Evolutionary conservation across 1,140 invertebrate genomes (phyloP).

Genomic region (Ceratosolen solmsi): DNA sequence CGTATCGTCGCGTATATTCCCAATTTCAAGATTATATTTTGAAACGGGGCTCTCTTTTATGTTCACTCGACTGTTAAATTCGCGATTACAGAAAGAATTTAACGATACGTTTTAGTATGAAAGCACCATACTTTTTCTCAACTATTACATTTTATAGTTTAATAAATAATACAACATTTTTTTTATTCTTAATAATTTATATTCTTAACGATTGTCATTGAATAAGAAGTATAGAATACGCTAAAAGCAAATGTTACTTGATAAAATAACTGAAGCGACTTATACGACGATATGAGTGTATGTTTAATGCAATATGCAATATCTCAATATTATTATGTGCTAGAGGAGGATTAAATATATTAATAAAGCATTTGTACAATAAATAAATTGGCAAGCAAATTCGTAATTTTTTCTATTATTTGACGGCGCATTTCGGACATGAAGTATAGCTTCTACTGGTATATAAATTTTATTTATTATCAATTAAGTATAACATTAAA

Average conservation of each 20-base stretch:
- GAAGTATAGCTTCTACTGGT: too few species aligned
- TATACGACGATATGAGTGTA: not conserved
- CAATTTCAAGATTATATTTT: not conserved
- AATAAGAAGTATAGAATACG: slow-evolving; percentile 7
- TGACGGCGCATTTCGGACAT: too few species aligned
- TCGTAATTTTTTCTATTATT: too few species aligned
- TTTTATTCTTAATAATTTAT: not conserved
- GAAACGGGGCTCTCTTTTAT: slow-evolving; percentile 2
- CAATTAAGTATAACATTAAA: not conserved
- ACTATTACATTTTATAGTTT: slow-evolving; percentile 12
- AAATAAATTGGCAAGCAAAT: too few species aligned
- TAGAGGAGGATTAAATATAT: not conserved
- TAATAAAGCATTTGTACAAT: not conserved
- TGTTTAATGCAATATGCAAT: not conserved
- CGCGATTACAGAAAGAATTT: not conserved
- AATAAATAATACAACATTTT: not conserved
- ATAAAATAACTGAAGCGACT: not conserved
- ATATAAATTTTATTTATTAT: too few species aligned
- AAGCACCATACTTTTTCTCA: not conserved
- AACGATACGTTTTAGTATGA: not conserved
- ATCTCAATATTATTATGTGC: not conserved
- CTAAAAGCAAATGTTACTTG: not conserved
- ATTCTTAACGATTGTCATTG: not conserved
- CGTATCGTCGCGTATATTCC: not conserved
- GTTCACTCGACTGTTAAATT: slow-evolving; percentile 3